Conservation (phyloP, 2,888 invertebrate genomes). For the Busseola fusca region DNA sequence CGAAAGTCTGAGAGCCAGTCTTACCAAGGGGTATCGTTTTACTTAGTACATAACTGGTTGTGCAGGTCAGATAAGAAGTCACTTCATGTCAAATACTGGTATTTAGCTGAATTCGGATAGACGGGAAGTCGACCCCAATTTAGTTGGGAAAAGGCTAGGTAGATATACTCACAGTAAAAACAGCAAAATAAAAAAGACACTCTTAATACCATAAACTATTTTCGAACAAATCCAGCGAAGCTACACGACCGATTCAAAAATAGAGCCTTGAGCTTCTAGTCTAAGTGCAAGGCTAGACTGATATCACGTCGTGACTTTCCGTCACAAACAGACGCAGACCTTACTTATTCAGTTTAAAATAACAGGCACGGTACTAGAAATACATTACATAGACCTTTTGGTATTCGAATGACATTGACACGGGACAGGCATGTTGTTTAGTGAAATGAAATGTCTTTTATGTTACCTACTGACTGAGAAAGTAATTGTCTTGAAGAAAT, state of each 20-base stretch:
- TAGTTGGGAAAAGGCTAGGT: no score
- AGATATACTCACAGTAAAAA: no score
- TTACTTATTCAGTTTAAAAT: slow-evolving; percentile 32
- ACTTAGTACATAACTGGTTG: no score
- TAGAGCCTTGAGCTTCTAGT: slow-evolving; percentile 7
- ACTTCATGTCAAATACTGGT: no score
- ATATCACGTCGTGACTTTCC: background rate
- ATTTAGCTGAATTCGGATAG: no score
- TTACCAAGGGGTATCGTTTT: no score
- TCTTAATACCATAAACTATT: background rate
- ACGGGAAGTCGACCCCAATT: no score
- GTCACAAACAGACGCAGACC: slow-evolving; percentile 11
- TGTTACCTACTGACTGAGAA: background rate
- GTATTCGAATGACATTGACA: background rate
- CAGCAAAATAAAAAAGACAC: background rate
- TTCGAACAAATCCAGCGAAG: background rate
- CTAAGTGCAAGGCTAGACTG: slow-evolving; percentile 36
- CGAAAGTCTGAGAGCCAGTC: no score
- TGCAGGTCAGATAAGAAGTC: no score
- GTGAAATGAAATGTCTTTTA: background rate
- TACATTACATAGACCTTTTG: background rate
- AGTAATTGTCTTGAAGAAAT: background rate
- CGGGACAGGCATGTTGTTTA: background rate
- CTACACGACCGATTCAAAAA: slow-evolving; percentile 24
- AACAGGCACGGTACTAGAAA: slow-evolving; percentile 17